Base-by-base conservation (phyloP, 2,888 invertebrate species). In the Terebella lapidaria region DNA sequence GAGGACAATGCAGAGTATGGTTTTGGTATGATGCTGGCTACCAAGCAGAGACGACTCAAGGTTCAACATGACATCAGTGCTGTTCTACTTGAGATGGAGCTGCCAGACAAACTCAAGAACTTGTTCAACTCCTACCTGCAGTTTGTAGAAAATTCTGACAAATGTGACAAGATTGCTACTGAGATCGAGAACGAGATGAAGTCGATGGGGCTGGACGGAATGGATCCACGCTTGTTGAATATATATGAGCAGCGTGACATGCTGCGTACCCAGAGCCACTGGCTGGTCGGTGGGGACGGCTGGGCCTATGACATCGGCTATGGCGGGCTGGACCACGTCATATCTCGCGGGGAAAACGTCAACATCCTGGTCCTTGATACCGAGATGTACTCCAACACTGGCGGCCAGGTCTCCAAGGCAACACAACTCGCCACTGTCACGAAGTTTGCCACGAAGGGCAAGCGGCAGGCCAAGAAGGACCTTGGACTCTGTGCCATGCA, bases 281-380 rank as follows among this genome's bases (percentile, higher is more conserved):
- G 69, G 69, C 30, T 69, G 28, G 61, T 69, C 15, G 69, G 69
- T 18, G 69, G 69, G 2, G 69, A 69, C 55, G 69, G 69, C 56
- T 69, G 69, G 69, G 69, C 69, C 24, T 69, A 69, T 46, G 69
- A 69, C 57, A 69, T 69, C 52, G 69, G 69, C n/a, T 67, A 63
- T 30, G 69, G 69, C 24, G 69, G 69, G 1, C 56, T 69, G 28
- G 69, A 69, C 49, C 69, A 69, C 56, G 69, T 69, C 25, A 35
- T 69, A n/a, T 58, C 66, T 15, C 54, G 62, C n/a, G 62, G 63
- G 15, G 62, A 65, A 30, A 62, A 69, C 46, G 66, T 69, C 56
- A 69, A 69, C 63, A 60, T 69, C 46, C 61, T 69, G 29, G 68
- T 69, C 5, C 60, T 69, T 29, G 69, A 69, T 53, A 69, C 69